Evolutionary conservation across 2,797 vertebrate genomes (phyloP), one percentile per base, ranked within the genome.

Genomic region (Myripristis murdjan): DNA sequence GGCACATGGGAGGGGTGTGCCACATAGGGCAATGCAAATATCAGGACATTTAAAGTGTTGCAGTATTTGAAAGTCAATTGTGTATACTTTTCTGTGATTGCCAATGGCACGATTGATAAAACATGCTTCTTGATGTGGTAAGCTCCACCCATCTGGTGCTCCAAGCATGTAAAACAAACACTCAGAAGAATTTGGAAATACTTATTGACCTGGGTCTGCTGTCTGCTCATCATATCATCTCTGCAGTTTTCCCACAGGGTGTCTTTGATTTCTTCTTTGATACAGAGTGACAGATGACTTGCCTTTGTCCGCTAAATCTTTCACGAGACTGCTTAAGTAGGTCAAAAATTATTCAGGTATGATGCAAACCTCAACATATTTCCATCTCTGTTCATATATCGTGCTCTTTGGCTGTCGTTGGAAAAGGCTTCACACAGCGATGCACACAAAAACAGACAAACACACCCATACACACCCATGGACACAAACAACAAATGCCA

Each of bases 11-110:
- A 5, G 12, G 59, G 51, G 2, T 5, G 43, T 60, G 5, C 66
- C 64, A 77, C 6, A 9, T 8, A 9, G 33, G 33, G 6, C 33
- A 33, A 33, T 72, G 82, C 65, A 90, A 87, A 88, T 84, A 87
- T 80, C 77, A 78, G 65, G 51, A 58, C 61, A 47, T 70, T 70
- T 60, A 65, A 73, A 79, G 54, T 65, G 75, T 68, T 18, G 20
- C 37, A 20, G 39, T 54, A 33, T 77, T 70, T 73, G 59, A 75
- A 72, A 73, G 48, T 64, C 48, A 43, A 1, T 67, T 62, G 8
- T 6, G 6, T 35, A 2, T 15, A 43, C 39, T 79, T 41, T 62
- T 16, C 73, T 41, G 22, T 49, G 18, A 54, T 47, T 0, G 23
- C 55, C 39, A 16, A 31, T 46, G 60, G 79, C 55, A 59, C 58